Evolutionary conservation across 2,888 invertebrate genomes (phyloP), one percentile per base, ranked within the genome.

Genomic region (Metalampra italica): DNA sequence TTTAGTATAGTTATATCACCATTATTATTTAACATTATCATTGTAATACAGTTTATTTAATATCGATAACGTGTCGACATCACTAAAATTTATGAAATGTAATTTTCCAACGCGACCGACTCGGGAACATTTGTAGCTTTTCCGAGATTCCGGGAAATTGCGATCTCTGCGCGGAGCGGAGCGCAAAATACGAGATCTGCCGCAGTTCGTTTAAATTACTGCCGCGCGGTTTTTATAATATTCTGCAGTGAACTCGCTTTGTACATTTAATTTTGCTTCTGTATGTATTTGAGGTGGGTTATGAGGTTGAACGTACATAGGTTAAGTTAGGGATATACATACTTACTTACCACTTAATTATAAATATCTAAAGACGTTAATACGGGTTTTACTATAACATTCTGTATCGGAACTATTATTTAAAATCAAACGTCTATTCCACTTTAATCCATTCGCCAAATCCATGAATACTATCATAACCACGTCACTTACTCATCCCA

Each of bases 51-150:
- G 5, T 22, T 3, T 5, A 22, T 5, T 22, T 22, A 5, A 36
- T 36, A 36, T 36, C 36, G 36, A 36, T 36, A n/a, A 36, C 9
- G 5, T 7, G 5, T 3, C 49, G 30, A 56, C 84, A 68, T 63
- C 88, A 73, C 86, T 85, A 81, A 66, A 74, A 76, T 78, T 79
- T 84, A 82, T 83, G 82, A 87, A 89, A 89, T 87, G 85, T 87
- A 89, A 89, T 89, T 89, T 87, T 87, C 84, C 79, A 81, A 78
- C 80, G 81, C 75, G 76, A 82, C 77, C 78, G 76, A 80, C 74
- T 80, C 78, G 69, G 71, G 76, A 81, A 86, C 88, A 87, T 87
- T 89, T 88, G 88, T 88, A 87, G 89, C 88, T 79, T 87, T 88
- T 73, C 83, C 80, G 75, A 86, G 86, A 82, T 79, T 78, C 78